Base-by-base conservation (phyloP, 2,888 invertebrate species). In the Mythimna albipuncta region DNA sequence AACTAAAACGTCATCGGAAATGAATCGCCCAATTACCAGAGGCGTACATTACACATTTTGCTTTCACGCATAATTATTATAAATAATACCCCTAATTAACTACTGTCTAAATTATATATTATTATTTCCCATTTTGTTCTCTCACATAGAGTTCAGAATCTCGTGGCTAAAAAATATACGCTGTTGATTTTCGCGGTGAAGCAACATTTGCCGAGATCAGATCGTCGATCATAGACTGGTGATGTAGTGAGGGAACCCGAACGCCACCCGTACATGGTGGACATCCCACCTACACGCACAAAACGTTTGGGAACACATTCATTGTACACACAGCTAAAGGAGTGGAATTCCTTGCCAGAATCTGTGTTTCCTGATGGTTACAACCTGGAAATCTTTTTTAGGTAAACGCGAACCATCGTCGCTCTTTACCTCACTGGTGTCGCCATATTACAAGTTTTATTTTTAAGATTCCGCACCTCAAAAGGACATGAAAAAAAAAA, bases 11-110 rank as follows among this genome's bases (percentile, higher is more conserved):
- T 64, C 75, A 59, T 16, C 35, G 44, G 0, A 61, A 6, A 61
- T 74, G n/a, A 61, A 75, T 41, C 7, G 38, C 32, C 54, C 26
- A 68, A 75, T 75, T 75, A 67, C 10, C 13, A 32, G 35, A 21
- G 21, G 44, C 44, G 11, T 73, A 26, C 50, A 44, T 35, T 58
- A 13, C 44, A n/a, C 52, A 11, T n/a, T 73, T 54, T 52, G 69
- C 69, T 69, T 50, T 57, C 41, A 69, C 26, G 54, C 7, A 54
- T 70, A 72, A 64, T 64, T 35, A 52, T 55, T 76, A 26, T 62
- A 62, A 75, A 62, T 69, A 57, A 52, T 69, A 50, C 13, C 35
- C 11, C 26, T 44, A 52, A 62, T 69, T 57, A 75, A 62, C 50
- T 58, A 58, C 1, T 21, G 32, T 47, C 41, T 63, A 10, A 57